phyloP scores from a whole-genome alignment of 2,888 invertebrate species.

The Pyrrhia umbra region DNA sequence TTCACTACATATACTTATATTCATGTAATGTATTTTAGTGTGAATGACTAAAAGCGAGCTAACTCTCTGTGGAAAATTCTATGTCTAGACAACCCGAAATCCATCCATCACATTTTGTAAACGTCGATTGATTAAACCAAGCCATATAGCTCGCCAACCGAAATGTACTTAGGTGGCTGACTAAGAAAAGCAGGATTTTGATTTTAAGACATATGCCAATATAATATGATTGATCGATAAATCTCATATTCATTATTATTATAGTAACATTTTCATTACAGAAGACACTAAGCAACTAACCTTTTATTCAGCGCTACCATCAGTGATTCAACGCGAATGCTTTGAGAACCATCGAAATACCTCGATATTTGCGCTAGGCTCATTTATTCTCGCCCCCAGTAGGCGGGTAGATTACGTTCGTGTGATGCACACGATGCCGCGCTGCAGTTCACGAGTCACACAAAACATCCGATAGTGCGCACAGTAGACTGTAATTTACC shows the following conservation, averaged over 20 bases:
- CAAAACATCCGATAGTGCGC: slow-evolving; percentile 78
- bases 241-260: too few relatives aligned
- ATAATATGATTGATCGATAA: too few relatives aligned
- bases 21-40: slow-evolving; percentile 3
- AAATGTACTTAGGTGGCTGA: neutral
- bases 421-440: slow-evolving; percentile 63
- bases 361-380: slow-evolving; percentile 52
- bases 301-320: slow-evolving; percentile 30
- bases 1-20: neutral
- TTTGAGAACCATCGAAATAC: slow-evolving; percentile 70
- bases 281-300: slow-evolving; percentile 25
- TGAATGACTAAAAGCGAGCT: slow-evolving; percentile 3
- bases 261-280: slow-evolving; percentile 12
- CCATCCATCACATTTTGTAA: slow-evolving; percentile 24
- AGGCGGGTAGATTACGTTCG: slow-evolving; percentile 71
- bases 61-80: slow-evolving; percentile 25
- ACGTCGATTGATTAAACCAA: slow-evolving; percentile 19
- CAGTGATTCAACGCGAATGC: slow-evolving; percentile 43
- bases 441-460: slow-evolving; percentile 71
- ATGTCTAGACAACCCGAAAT: slow-evolving; percentile 8
- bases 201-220: neutral
- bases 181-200: too few relatives aligned
- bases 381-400: slow-evolving; percentile 57
- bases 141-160: neutral
- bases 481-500: slow-evolving; percentile 83